These are phyloP conservation scores for Perccottus glenii DNA, from an alignment of 2,113 vertebrate species.

Conservation along the genomic window DNA sequence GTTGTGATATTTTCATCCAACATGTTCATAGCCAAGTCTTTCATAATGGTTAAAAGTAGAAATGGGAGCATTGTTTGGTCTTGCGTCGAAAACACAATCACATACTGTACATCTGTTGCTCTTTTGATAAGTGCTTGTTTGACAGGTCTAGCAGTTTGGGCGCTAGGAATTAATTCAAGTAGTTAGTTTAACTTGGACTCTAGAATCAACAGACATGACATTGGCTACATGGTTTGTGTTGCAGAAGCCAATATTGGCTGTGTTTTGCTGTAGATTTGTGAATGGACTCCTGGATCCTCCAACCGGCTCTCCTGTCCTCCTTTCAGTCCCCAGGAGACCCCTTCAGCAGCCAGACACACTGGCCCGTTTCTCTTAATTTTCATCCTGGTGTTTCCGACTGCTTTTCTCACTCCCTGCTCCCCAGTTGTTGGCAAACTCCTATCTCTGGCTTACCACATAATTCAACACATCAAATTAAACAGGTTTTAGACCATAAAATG, in stretches of 20 bases:
- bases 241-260: neutral
- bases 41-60: neutral
- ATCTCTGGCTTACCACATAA: conserved; percentile 27
- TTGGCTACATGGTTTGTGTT: neutral
- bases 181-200: no score
- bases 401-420: conserved; percentile 22
- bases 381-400: neutral
- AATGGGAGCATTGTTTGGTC: no score
- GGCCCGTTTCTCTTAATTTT: conserved; percentile 62
- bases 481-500: conserved; percentile 5
- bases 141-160: no score
- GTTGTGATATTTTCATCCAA: conserved; percentile 2
- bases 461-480: conserved; percentile 4
- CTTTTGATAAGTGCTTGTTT: no score
- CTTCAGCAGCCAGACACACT: conserved; percentile 68
- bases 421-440: conserved; percentile 53
- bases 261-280: conserved; percentile 53
- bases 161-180: no score
- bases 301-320: conserved; percentile 52
- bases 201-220: neutral
- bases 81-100: no score
- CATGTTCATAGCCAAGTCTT: neutral
- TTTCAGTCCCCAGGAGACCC: conserved; percentile 63
- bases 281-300: conserved; percentile 53
- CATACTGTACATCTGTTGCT: no score